Conservation (phyloP, 2,888 invertebrate species). For the Trachelus tabidus region DNA sequence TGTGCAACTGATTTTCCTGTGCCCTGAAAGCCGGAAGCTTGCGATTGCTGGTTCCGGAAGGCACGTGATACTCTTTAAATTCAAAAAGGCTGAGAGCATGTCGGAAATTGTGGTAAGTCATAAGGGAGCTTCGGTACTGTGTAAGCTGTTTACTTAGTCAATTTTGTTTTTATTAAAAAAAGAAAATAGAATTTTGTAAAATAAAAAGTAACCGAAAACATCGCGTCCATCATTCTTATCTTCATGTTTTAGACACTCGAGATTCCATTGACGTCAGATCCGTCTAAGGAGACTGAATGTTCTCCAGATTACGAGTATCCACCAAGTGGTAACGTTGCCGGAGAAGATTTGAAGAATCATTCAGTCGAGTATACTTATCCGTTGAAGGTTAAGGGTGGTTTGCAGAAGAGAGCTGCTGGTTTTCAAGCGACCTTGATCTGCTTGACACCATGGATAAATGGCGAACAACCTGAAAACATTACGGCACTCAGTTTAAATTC, state of each 20-base stretch:
- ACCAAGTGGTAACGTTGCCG: slow-evolving; percentile 67
- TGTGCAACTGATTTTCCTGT: slow-evolving; percentile 89
- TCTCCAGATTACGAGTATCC: slow-evolving; percentile 86
- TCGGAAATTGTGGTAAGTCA: slow-evolving; percentile 80
- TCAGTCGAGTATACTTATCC: slow-evolving; percentile 65
- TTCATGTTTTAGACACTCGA: slow-evolving; percentile 77
- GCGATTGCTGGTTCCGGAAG: slow-evolving; percentile 92
- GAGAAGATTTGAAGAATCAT: slow-evolving; percentile 64
- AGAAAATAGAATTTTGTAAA: not conserved
- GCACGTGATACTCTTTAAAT: slow-evolving; percentile 95
- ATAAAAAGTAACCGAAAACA: not conserved
- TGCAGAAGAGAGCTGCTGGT: slow-evolving; percentile 90
- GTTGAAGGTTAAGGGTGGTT: slow-evolving; percentile 79
- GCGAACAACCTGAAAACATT: slow-evolving; percentile 85
- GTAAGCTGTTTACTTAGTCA: not conserved
- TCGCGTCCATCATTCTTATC: slow-evolving; percentile 2
- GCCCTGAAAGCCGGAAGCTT: slow-evolving; percentile 91
- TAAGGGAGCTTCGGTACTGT: not conserved
- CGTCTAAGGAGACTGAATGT: slow-evolving; percentile 80
- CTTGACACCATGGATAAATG: slow-evolving; percentile 84
- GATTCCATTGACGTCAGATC: slow-evolving; percentile 86
- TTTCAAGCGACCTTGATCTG: slow-evolving; percentile 97
- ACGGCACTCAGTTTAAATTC: slow-evolving; percentile 94
- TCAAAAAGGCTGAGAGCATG: slow-evolving; percentile 89
- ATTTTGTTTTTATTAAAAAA: not conserved